Percentiles rank a stretch among this genome's conserved stretches.
phyloP scores from a whole-genome alignment of 2,888 invertebrate genomes.

The Norana najaformis region DNA sequence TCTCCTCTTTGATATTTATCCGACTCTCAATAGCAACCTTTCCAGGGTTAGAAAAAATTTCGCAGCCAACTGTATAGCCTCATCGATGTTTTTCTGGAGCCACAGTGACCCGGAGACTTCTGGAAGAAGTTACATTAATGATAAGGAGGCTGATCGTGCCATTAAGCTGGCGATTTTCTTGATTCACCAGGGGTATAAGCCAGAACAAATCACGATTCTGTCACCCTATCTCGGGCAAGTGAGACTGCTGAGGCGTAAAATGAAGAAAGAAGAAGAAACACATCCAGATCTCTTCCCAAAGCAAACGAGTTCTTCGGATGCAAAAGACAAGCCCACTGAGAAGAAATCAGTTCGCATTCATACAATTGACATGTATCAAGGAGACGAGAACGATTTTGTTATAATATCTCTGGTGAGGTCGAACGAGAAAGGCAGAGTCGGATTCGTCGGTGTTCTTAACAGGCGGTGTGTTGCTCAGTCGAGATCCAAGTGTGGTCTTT shows the following conservation, averaged over 20 bases:
- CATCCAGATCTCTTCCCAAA: conserved; percentile 28
- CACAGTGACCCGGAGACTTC: conserved; percentile 37
- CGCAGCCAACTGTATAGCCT: conserved; percentile 28
- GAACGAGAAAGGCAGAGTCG: conserved; percentile 50
- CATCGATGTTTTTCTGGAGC: conserved; percentile 42
- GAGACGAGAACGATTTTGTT: conserved; percentile 53
- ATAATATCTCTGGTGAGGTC: conserved; percentile 51
- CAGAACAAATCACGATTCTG: conserved; percentile 38
- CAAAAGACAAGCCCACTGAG: neutral
- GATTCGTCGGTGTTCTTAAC: conserved; percentile 55
- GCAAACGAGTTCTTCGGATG: neutral
- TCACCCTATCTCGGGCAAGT: conserved; percentile 43
- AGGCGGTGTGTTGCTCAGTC: conserved; percentile 56
- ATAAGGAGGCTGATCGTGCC: conserved; percentile 39
- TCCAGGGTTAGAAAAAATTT: conserved; percentile 31
- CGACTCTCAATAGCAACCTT: conserved; percentile 35
- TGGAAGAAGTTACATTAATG: conserved; percentile 38
- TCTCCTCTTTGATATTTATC: conserved; percentile 40
- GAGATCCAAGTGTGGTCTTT: conserved; percentile 41
- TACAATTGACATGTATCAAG: conserved; percentile 51
- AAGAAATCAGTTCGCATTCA: conserved; percentile 32
- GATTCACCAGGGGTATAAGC: conserved; percentile 38
- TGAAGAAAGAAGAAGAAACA: conserved; percentile 29
- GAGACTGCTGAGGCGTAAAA: conserved; percentile 28
- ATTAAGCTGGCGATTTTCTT: conserved; percentile 39